Conservation (phyloP, 2,797 vertebrate genomes). For the Merluccius polli region DNA sequence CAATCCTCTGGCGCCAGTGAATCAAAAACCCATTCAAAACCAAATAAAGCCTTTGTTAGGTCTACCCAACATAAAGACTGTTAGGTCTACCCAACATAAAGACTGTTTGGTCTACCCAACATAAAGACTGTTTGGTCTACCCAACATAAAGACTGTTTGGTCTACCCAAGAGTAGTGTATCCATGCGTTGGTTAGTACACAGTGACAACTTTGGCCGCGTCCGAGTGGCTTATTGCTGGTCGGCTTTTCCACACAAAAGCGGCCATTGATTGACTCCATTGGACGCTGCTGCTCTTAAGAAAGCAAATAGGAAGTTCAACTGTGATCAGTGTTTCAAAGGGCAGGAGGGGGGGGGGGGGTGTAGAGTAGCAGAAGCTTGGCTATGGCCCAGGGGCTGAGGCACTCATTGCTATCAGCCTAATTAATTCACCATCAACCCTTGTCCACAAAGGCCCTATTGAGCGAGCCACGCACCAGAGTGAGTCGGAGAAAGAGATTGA, state of each 20-base stretch:
- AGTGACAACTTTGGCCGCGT: slow-evolving; percentile 26
- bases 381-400: slow-evolving; percentile 42
- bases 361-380: slow-evolving; percentile 48
- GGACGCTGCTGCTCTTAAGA: slow-evolving; percentile 50
- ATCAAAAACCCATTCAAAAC: slow-evolving; percentile 26
- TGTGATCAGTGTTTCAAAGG: slow-evolving; percentile 60
- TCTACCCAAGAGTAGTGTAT: background rate
- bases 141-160: slow-evolving; percentile 21
- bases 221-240: slow-evolving; percentile 41
- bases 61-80: slow-evolving; percentile 21
- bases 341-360: background rate
- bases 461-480: slow-evolving; percentile 5
- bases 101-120: too few relatives aligned
- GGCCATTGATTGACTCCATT: slow-evolving; percentile 53
- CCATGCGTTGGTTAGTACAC: slow-evolving; percentile 14
- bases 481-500: slow-evolving; percentile 2
- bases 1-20: too few relatives aligned
- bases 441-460: slow-evolving; percentile 60
- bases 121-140: background rate
- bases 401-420: slow-evolving; percentile 56
- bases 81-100: slow-evolving; percentile 28
- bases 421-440: slow-evolving; percentile 57
- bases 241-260: slow-evolving; percentile 43
- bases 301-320: slow-evolving; percentile 60
- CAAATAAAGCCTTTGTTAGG: slow-evolving; percentile 27